Evolutionary conservation across 2,113 vertebrate species (phyloP), one percentile per base, ranked within the genome.

Genomic region (Gallinago paraguaiae): DNA sequence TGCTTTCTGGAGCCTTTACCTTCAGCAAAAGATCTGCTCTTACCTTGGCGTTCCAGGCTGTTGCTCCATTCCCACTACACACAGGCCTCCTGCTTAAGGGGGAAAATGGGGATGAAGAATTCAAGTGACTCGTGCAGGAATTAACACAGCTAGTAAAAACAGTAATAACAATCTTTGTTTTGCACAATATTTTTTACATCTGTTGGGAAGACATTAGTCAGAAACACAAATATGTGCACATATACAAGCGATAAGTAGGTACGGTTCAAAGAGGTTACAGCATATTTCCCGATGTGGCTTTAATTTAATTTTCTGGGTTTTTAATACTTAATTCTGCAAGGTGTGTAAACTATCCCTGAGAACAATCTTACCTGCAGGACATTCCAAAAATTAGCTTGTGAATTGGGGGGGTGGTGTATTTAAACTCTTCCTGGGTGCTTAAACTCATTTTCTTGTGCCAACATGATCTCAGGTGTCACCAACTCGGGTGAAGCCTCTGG

Each of bases 391-490:
- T 13, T 2, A 53, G 30, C 4, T 1, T 41, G 41, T 9, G 1
- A 61, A 50, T 0, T 30, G 7, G 17, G 2, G 11, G 3, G 9
- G 13, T 23, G 23, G 23, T 5, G 33, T 33, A 17, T 7, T 87
- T 9, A 35, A 51, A 76, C 61, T 18, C 13, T n/a, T 48, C 30
- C 43, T 43, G 15, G 11, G 50, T 60, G 4, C 33, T 71, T 72
- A 27, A 77, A 70, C 43, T 45, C 17, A 33, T 65, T 67, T 63
- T 59, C 27, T 67, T 50, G 39, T 71, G 60, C 25, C 46, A 30
- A 33, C 46, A 14, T 12, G 14, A 57, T 37, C 28, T 85, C 2
- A 0, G 22, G 7, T 37, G 0, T 11, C 0, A 0, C 30, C 24
- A 10, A 2, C 0, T 2, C 56, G 27, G 23, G 13, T 13, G 4